A percentile compares a stretch with the other conserved stretches of the same genome.
Conservation (phyloP, 2,113 vertebrate genomes). For the Coturnix japonica region DNA sequence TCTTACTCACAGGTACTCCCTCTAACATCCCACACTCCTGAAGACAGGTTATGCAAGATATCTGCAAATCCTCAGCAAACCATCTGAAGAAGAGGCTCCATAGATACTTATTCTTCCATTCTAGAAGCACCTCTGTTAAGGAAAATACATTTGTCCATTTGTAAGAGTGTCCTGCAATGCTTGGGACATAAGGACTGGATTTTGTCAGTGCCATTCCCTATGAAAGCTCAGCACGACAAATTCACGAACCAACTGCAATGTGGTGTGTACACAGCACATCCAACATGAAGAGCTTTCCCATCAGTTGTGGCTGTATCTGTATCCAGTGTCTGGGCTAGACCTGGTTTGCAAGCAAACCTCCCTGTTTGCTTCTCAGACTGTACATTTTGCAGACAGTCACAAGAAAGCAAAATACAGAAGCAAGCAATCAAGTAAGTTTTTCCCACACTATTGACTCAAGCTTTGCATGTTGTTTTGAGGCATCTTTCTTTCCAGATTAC, state of each 20-base stretch:
- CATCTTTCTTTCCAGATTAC: background rate
- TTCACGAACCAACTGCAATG: background rate
- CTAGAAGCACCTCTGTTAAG: fast-evolving
- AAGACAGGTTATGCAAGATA: background rate
- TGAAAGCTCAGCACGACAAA: background rate
- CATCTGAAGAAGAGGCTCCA: background rate
- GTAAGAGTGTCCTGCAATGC: background rate
- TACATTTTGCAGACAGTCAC: background rate
- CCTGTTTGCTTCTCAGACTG: background rate
- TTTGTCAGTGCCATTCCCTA: background rate
- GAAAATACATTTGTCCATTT: fast-evolving
- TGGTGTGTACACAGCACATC: background rate
- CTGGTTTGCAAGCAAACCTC: background rate
- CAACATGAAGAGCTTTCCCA: background rate
- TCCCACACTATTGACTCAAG: background rate
- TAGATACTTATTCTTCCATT: background rate
- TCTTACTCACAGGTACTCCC: background rate
- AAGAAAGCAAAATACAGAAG: background rate
- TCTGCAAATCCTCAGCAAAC: background rate
- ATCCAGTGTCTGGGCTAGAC: background rate
- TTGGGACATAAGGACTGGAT: background rate
- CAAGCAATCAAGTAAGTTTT: background rate
- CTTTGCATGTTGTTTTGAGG: background rate
- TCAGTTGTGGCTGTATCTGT: background rate
- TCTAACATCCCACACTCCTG: background rate